Base-by-base conservation (phyloP, 2,797 vertebrate species). In the Enteromius treurensis region DNA sequence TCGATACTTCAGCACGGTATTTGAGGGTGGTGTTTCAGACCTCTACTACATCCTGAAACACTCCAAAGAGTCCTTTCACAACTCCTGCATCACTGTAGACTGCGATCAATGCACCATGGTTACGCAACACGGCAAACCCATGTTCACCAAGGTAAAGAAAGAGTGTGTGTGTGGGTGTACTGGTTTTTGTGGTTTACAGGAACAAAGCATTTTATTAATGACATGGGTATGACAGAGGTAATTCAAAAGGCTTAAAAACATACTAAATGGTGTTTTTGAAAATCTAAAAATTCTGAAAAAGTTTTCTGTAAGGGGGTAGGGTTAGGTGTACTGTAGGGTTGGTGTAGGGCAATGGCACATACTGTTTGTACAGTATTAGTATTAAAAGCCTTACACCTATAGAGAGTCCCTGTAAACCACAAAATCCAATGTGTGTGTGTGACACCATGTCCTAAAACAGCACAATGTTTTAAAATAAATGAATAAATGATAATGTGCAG, bases 21-120 rank as follows among this genome's bases (percentile, higher is more conserved):
- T 98, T 88, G 98, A 99, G 93, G 98, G 98, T 87, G 98, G 98
- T 77, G 98, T 99, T 92, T 98, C 96, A 23, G 98, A 99, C 92
- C 96, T 99, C 90, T 97, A 98, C 93, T 99, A 98, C 95, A 95
- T 98, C 93, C 97, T 99, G 92, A 99, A 98, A 89, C 98, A 98
- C 95, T 97, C 98, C 86, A 99, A 99, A 95, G 98, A 99, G 91
- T 98, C 98, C 68, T 99, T 98, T 93, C 98, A 99, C 96, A 99
- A 97, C 96, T 97, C 97, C 89, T 98, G 97, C 93, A 99, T 99
- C 96, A 98, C 97, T 58, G 95, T 99, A 94, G 98, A 99, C 95
- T 98, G 98, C 87, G 98, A 99, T 93, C 98, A 99, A 93, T 99
- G 98, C 91, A 98, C 96, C 91, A 99, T 99, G 98, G 96, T 99